A percentile compares a stretch with the other conserved stretches of the same genome.
Evolutionary conservation across 2,888 invertebrate species (phyloP).

Genomic region (Teleogryllus oceanicus): DNA sequence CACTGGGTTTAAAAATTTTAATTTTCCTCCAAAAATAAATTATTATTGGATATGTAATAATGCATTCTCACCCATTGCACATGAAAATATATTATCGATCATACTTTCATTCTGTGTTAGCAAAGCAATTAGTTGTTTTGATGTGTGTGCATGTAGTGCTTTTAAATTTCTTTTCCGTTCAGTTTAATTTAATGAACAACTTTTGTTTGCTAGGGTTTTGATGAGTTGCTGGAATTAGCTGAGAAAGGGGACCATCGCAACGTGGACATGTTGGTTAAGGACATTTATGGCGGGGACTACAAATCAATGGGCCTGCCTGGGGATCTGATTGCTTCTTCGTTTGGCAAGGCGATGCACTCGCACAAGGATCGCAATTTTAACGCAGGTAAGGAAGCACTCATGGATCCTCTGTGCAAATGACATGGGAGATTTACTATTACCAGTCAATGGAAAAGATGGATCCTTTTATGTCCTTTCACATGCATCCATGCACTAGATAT

Average conservation of each 20-base stretch:
- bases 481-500: no score
- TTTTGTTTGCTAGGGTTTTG: constrained; percentile 54
- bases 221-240: constrained; percentile 61
- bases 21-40: no score
- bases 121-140: not conserved
- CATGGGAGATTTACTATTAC: no score
- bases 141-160: no score
- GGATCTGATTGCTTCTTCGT: constrained; percentile 65
- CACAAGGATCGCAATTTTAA: constrained; percentile 41
- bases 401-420: not conserved
- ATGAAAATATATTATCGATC: no score
- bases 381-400: constrained; percentile 36
- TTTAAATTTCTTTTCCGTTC: not conserved
- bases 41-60: no score
- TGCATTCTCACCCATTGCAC: no score
- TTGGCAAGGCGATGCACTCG: constrained; percentile 58
- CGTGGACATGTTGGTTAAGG: constrained; percentile 64
- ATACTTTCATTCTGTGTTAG: not conserved
- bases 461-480: no score
- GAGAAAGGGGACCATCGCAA: constrained; percentile 61
- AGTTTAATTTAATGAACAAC: not conserved
- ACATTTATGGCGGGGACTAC: constrained; percentile 65
- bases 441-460: no score
- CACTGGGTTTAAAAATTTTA: no score
- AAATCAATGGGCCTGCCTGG: constrained; percentile 56